phyloP scores from a whole-genome alignment of 1,140 invertebrate species.

The Drosophila bocki region DNA sequence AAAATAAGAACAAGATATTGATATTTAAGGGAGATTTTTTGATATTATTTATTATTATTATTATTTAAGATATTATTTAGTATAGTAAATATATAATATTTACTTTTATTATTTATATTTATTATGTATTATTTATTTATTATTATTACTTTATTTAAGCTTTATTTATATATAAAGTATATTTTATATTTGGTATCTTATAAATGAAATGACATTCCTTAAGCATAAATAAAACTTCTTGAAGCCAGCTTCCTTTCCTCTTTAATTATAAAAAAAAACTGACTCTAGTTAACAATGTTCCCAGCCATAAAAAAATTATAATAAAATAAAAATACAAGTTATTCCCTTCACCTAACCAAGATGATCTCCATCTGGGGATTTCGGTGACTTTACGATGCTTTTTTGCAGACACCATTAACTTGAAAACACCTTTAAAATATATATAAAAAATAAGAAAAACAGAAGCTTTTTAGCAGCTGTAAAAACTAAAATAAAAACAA shows the following conservation, averaged over 20 bases:
- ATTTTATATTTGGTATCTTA: background rate
- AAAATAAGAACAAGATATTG: background rate
- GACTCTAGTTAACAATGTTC: background rate
- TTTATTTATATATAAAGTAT: background rate
- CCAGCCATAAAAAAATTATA: conserved; percentile 1
- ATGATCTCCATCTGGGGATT: background rate
- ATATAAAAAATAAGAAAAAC: background rate
- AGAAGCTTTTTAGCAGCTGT: background rate
- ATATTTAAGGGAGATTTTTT: too few relatives aligned
- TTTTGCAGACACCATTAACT: background rate
- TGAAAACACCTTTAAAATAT: background rate
- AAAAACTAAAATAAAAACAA: conserved; percentile 1
- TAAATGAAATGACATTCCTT: background rate
- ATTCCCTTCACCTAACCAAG: background rate
- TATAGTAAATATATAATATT: too few relatives aligned
- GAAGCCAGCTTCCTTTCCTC: background rate
- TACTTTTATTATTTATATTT: too few relatives aligned
- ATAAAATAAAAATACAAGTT: background rate
- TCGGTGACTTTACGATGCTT: background rate
- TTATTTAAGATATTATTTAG: too few relatives aligned
- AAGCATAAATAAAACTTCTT: too few relatives aligned
- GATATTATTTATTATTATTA: too few relatives aligned
- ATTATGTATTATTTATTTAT: background rate
- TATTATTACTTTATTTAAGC: background rate
- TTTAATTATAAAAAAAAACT: background rate